A percentile compares a stretch with the other conserved stretches of the same genome.
Evolutionary conservation across 2,113 vertebrate genomes (phyloP).

Genomic region (Cyanocitta stelleri): DNA sequence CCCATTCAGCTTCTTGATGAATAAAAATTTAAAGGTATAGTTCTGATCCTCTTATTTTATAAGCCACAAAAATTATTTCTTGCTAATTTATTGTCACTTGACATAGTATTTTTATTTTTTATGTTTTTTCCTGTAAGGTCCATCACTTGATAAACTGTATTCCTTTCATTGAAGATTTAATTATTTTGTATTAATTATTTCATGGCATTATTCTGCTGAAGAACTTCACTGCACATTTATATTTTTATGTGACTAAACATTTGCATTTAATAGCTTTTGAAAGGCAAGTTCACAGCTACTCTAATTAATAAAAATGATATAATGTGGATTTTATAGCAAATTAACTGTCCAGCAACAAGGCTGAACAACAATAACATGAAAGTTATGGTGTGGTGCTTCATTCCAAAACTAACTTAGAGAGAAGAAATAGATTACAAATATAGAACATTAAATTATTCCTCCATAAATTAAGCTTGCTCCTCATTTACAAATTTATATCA

Average conservation of each 20-base stretch:
- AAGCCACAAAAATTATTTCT: neutral
- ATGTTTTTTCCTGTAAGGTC: neutral
- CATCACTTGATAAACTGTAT: neutral
- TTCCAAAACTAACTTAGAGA: conserved; percentile 54
- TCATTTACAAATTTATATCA: conserved; percentile 16
- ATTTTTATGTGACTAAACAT: conserved; percentile 20
- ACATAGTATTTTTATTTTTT: neutral
- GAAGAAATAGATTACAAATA: conserved; percentile 36
- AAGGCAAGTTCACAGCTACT: conserved; percentile 1
- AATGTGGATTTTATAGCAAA: conserved; percentile 59
- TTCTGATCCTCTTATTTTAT: neutral
- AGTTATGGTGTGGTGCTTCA: conserved; percentile 22
- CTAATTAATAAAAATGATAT: conserved; percentile 61
- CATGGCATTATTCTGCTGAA: neutral
- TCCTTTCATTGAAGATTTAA: conserved; percentile 30
- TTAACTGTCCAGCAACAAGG: conserved; percentile 46
- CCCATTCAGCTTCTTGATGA: neutral
- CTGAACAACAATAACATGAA: conserved; percentile 56
- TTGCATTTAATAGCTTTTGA: conserved; percentile 51
- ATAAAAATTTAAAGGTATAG: neutral
- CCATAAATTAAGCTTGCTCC: conserved; percentile 17
- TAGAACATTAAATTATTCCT: conserved; percentile 31
- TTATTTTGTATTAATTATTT: conserved; percentile 17
- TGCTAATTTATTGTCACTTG: neutral
- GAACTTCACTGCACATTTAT: conserved; percentile 12